Evolutionary conservation across 2,888 invertebrate genomes (phyloP), one percentile per base, ranked within the genome.

Genomic region (Agrilus mali): DNA sequence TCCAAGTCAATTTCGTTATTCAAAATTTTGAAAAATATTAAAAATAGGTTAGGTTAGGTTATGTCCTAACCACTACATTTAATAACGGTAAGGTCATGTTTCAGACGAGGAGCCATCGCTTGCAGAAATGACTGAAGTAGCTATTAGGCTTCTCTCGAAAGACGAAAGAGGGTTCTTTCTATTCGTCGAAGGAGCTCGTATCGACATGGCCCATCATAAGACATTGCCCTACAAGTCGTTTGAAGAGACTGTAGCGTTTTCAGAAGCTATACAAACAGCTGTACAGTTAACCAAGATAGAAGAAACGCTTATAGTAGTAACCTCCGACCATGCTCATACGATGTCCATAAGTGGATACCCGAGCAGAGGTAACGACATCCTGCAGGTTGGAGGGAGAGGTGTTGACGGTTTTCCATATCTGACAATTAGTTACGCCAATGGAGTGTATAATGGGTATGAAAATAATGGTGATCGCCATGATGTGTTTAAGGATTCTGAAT

Each of bases 271-370:
- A 14, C 52, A 54, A 73, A 80, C 50, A 83, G 90, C 1, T 71
- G 86, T 7, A 58, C 72, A 46, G 68, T 64, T 53, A 82, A 86
- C 0, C 60, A 69, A 40, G 60, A 75, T 0, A 50, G 65, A 76
- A 37, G 84, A 88, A 33, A 88, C 88, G 0, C 63, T 89, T 2
- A 77, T 86, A 20, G 75, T 88, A 0, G 86, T 82, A n/a, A 82
- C 77, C 1, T 71, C 86, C 0, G 86, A 87, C 61, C 86, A 87
- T 58, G 78, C 82, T 0, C 86, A 86, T 54, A 82, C 82, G 0
- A 77, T 87, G 77, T 77, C 79, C 0, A 74, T 83, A 27, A 76
- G 77, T 39, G 87, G 88, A 0, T 87, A 88, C 55, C 78, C 86
- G 2, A 22, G 22, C 82, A 69, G 85, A 36, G 75, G 74, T 36